A percentile compares a stretch with the other conserved stretches of the same genome.
Evolutionary conservation across 2,888 invertebrate species (phyloP).

Genomic region (Trachelus troglodyta): DNA sequence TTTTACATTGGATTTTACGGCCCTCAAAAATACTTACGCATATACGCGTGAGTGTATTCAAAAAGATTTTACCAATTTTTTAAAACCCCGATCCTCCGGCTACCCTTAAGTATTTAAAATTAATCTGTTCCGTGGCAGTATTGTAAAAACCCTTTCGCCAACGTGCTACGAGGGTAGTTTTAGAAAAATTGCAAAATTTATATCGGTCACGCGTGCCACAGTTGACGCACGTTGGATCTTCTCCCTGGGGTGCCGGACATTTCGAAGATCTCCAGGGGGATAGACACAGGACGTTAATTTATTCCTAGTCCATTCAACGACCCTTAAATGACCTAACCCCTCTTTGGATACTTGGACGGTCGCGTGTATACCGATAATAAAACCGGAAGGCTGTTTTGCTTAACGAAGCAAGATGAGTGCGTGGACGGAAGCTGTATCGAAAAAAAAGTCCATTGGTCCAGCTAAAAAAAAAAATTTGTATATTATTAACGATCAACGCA

Average conservation of each 20-base stretch:
- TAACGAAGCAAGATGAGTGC: conserved; percentile 5
- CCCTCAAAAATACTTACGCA: neutral
- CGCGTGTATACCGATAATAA: conserved; percentile 1
- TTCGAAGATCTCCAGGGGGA: conserved; percentile 1
- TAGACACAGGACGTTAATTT: conserved; percentile 31
- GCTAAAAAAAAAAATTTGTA: neutral
- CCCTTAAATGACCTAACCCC: conserved; percentile 31
- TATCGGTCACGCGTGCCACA: conserved; percentile 52
- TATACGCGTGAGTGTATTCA: neutral
- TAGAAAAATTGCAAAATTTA: conserved; percentile 54
- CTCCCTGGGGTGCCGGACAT: conserved; percentile 46
- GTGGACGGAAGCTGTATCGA: neutral
- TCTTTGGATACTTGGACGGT: conserved; percentile 19
- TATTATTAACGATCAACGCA: neutral
- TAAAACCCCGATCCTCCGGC: neutral
- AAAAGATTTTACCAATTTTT: neutral
- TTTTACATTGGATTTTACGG: neutral
- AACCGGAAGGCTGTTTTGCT: neutral
- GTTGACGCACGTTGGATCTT: conserved; percentile 46
- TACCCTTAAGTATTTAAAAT: neutral
- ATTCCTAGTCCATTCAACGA: conserved; percentile 28
- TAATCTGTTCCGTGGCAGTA: neutral
- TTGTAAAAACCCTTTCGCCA: neutral
- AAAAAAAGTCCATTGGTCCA: neutral
- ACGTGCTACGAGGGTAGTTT: conserved; percentile 34